These are phyloP conservation scores for Papilio xuthus DNA, from an alignment of 1,140 invertebrate genomes.

Conservation along the genomic window DNA sequence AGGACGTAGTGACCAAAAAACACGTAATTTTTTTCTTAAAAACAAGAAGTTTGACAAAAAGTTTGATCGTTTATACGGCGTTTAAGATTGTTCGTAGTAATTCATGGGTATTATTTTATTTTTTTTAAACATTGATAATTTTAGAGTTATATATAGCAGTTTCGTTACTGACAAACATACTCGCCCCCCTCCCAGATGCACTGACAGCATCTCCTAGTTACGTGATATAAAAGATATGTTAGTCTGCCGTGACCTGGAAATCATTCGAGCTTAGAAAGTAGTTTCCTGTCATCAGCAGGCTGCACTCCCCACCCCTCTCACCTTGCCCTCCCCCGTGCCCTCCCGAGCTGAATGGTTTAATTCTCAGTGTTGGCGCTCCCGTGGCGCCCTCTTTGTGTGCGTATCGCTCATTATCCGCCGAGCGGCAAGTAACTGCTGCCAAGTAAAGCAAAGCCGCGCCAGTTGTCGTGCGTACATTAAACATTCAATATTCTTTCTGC, in stretches of 20 bases:
- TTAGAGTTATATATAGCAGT: not conserved
- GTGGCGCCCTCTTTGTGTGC: constrained; percentile 24
- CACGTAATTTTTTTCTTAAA: too few species aligned
- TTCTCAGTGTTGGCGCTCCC: constrained; percentile 7
- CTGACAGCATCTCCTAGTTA: not conserved
- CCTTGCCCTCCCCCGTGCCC: not conserved
- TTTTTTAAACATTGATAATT: not conserved
- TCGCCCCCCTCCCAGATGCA: not conserved
- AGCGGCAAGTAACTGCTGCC: not conserved
- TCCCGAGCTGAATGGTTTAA: constrained; percentile 19
- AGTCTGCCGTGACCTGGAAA: constrained; percentile 12
- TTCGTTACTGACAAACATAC: not conserved
- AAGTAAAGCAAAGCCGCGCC: not conserved
- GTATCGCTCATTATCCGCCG: constrained; percentile 19
- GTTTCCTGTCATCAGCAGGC: constrained; percentile 21
- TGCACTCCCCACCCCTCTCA: not conserved
- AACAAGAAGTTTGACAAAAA: too few species aligned
- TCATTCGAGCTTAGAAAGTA: constrained; percentile 17
- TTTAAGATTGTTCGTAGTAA: not conserved
- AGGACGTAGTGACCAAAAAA: too few species aligned
- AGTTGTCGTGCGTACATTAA: constrained; percentile 22
- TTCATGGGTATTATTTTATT: not conserved
- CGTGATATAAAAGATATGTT: constrained; percentile 1
- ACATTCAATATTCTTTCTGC: constrained; percentile 26
- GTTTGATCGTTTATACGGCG: not conserved